Percentiles rank a stretch among this genome's conserved stretches.
phyloP scores from a whole-genome alignment of 2,797 vertebrate genomes.

The Bufotes viridis region DNA sequence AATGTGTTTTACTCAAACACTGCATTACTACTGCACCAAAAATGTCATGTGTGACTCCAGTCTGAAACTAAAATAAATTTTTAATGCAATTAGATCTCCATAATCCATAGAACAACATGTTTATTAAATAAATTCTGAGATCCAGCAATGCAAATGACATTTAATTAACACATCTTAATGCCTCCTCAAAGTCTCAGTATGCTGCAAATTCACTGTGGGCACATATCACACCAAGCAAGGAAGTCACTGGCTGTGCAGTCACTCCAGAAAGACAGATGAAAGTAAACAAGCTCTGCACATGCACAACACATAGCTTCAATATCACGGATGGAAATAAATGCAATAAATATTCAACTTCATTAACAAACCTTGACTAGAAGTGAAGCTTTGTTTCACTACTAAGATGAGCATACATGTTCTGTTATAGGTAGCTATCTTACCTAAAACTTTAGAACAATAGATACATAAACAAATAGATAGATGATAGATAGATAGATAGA shows the following conservation, averaged over 20 bases:
- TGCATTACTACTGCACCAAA: background rate
- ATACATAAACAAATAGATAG: background rate
- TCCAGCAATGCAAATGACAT: constrained; percentile 38
- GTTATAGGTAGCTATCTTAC: background rate
- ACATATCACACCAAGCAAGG: constrained; percentile 20
- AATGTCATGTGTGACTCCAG: background rate
- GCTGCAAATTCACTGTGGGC: constrained; percentile 7
- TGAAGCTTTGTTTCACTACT: background rate
- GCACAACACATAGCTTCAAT: background rate
- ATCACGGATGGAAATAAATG: background rate
- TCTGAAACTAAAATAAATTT: background rate
- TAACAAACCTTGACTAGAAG: constrained; percentile 10
- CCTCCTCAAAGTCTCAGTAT: constrained; percentile 35
- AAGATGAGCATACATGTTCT: background rate
- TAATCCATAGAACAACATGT: constrained; percentile 27
- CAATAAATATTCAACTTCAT: background rate
- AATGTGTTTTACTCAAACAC: no score
- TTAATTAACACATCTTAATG: constrained; percentile 44
- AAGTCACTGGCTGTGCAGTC: constrained; percentile 29
- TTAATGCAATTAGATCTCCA: background rate
- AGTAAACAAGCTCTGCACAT: background rate
- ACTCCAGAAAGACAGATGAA: background rate
- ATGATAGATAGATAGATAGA: background rate
- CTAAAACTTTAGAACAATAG: background rate
- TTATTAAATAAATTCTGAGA: constrained; percentile 41